A percentile compares a stretch with the other conserved stretches of the same genome.
Conservation (phyloP, 1,140 invertebrate species). For the Bilobella aurantiaca region DNA sequence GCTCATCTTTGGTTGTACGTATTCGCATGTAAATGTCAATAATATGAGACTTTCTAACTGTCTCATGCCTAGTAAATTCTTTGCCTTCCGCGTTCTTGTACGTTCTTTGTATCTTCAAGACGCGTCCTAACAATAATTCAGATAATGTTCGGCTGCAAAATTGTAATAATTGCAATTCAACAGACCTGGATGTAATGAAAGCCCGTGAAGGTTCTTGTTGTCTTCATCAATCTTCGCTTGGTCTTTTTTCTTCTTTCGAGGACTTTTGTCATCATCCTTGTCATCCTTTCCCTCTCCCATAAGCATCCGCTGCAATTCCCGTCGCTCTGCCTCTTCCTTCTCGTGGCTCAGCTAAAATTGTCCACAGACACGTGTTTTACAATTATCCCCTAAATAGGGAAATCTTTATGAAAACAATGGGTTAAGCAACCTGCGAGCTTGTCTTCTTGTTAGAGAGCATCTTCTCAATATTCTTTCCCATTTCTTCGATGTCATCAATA, state of each 20-base stretch:
- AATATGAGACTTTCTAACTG: slow-evolving; percentile 50
- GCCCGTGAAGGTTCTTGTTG: neutral
- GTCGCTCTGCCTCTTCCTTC: slow-evolving; percentile 50
- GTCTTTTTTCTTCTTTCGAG: slow-evolving; percentile 22
- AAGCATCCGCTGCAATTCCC: slow-evolving; percentile 50
- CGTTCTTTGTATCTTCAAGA: slow-evolving; percentile 52
- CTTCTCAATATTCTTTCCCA: slow-evolving; percentile 51
- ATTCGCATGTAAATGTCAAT: slow-evolving; percentile 55
- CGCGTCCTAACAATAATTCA: slow-evolving; percentile 33
- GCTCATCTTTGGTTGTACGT: slow-evolving; percentile 55
- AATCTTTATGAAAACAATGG: neutral
- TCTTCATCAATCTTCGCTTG: neutral
- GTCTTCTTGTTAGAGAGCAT: slow-evolving; percentile 51
- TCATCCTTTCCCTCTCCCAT: slow-evolving; percentile 41
- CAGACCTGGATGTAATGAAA: neutral
- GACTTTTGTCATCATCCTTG: slow-evolving; percentile 34
- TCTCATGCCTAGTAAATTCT: slow-evolving; percentile 49
- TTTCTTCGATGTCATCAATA: slow-evolving; percentile 50
- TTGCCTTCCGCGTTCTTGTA: slow-evolving; percentile 47
- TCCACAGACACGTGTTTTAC: too few relatives aligned
- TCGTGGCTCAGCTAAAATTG: slow-evolving; percentile 38
- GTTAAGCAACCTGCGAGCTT: slow-evolving; percentile 37
- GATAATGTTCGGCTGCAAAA: neutral
- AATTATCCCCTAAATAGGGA: neutral
- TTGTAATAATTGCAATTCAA: neutral